Evolutionary conservation across 2,888 invertebrate genomes (phyloP).

Genomic region (Sarcophaga rosellei): DNA sequence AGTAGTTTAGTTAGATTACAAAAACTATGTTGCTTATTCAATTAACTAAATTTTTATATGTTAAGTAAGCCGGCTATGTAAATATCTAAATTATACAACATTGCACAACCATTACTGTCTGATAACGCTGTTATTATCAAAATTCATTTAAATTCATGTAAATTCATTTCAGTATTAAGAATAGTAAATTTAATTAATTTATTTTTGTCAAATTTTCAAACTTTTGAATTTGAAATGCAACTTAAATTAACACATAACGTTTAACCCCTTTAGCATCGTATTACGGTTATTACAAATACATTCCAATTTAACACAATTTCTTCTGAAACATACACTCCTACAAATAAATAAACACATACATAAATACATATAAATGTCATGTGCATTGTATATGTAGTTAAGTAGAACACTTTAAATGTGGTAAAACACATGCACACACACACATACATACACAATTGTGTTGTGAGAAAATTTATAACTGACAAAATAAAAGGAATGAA

Average conservation of each 20-base stretch:
- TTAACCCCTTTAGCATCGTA: slow-evolving; percentile 3
- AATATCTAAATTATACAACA: too few species aligned
- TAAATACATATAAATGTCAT: not conserved
- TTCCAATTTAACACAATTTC: not conserved
- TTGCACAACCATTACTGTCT: too few species aligned
- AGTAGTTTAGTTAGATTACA: too few species aligned
- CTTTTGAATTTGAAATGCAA: not conserved
- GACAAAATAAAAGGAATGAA: slow-evolving; percentile 67
- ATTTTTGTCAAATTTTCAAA: not conserved
- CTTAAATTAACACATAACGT: slow-evolving; percentile 14
- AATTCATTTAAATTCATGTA: not conserved
- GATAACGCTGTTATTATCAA: too few species aligned
- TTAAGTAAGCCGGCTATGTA: too few species aligned
- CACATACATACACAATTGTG: slow-evolving; percentile 3
- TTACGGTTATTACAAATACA: not conserved
- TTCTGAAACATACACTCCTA: not conserved
- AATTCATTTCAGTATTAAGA: not conserved
- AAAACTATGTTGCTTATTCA: too few species aligned
- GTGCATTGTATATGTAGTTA: not conserved
- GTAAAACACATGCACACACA: not conserved
- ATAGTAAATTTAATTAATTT: not conserved
- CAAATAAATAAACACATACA: not conserved
- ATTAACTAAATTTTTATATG: too few species aligned
- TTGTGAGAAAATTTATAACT: slow-evolving; percentile 70
- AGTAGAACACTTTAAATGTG: not conserved